These are phyloP conservation scores for Acanthurus lineatus DNA, from an alignment of 2,797 vertebrate species.

Conservation along the genomic window DNA sequence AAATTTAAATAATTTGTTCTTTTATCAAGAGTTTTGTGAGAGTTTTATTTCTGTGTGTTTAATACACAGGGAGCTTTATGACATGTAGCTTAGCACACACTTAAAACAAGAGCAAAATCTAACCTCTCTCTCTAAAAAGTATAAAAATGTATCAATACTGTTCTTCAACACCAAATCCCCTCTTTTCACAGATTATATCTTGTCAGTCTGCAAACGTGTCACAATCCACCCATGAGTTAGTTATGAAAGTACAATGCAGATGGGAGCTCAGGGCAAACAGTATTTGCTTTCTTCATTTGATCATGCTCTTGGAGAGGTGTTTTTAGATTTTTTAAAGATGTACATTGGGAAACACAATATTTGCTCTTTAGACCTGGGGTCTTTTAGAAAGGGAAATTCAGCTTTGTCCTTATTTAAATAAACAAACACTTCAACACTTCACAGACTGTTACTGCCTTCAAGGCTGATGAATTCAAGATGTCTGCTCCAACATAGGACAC, in stretches of 20 bases:
- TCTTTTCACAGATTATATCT: too few relatives aligned
- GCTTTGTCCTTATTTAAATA: background rate
- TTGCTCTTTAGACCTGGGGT: conserved; percentile 3
- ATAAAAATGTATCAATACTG: background rate
- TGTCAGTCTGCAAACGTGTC: background rate
- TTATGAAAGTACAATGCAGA: background rate
- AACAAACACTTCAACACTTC: background rate
- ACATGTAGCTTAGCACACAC: conserved; percentile 5
- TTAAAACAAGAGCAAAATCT: background rate
- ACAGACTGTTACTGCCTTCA: background rate
- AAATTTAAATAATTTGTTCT: background rate
- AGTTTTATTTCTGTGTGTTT: background rate
- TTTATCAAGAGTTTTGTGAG: background rate
- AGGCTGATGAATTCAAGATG: conserved; percentile 34
- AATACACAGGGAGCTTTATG: background rate
- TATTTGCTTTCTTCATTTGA: background rate
- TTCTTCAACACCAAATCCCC: background rate
- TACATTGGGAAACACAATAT: background rate
- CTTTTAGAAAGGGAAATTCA: background rate
- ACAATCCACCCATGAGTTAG: background rate
- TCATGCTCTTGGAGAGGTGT: background rate
- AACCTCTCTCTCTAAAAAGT: background rate
- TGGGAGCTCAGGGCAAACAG: conserved; percentile 3
- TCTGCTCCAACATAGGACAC: conserved; percentile 28
- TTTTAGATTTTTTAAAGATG: background rate